These are phyloP conservation scores for Phyllotreta cruciferae DNA, from an alignment of 2,888 invertebrate species.

Conservation along the genomic window DNA sequence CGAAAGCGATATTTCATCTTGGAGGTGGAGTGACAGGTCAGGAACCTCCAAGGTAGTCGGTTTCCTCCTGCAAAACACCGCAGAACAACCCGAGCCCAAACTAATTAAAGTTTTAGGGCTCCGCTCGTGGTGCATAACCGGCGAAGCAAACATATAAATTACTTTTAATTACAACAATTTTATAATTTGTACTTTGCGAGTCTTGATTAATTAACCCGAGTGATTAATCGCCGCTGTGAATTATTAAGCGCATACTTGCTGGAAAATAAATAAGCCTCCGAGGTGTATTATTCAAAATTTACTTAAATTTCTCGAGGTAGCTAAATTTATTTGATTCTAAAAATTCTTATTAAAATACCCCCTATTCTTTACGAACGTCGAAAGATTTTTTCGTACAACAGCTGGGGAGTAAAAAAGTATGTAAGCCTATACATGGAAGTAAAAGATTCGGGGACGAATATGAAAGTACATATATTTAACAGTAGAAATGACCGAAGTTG, in stretches of 20 bases:
- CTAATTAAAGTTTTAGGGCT: conserved; percentile 43
- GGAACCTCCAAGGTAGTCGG: conserved; percentile 37
- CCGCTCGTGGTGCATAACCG: conserved; percentile 58
- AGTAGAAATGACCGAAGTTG: conserved; percentile 38
- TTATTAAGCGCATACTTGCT: conserved; percentile 55
- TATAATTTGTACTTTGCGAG: conserved; percentile 60
- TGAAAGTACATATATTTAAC: conserved; percentile 39
- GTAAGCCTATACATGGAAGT: conserved; percentile 14
- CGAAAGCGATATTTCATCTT: conserved; percentile 31
- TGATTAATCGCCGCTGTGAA: conserved; percentile 58
- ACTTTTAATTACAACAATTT: conserved; percentile 61
- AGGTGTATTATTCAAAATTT: conserved; percentile 36
- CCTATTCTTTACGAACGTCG: too few species aligned
- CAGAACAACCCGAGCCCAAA: conserved; percentile 38
- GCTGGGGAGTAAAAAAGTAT: too few species aligned
- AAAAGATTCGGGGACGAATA: conserved; percentile 38
- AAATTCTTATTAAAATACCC: too few species aligned
- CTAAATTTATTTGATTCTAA: too few species aligned
- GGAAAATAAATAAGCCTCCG: conserved; percentile 45
- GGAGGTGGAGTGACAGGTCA: conserved; percentile 36
- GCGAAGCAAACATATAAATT: conserved; percentile 59
- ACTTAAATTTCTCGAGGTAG: conserved; percentile 34
- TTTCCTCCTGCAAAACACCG: conserved; percentile 38
- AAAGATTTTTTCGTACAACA: too few species aligned
- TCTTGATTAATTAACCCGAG: conserved; percentile 59